Conservation (phyloP, 2,797 vertebrate genomes). For the Enteromius afrohamiltoni region DNA sequence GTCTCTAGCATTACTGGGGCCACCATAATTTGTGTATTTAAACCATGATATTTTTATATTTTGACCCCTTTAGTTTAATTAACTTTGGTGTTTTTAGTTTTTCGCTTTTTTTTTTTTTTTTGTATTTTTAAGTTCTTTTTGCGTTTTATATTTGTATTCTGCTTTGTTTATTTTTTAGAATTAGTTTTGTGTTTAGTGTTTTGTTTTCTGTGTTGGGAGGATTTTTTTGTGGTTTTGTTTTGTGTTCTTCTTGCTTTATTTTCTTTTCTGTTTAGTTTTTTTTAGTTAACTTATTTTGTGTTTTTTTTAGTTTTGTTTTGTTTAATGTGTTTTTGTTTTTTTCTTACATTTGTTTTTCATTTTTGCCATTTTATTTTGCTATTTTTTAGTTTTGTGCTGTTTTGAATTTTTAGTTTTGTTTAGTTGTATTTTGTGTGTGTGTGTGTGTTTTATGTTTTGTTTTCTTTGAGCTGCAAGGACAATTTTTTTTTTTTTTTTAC, state of each 20-base stretch:
- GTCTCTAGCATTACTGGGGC: slow-evolving; percentile 30
- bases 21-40: slow-evolving; percentile 1
- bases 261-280: too few relatives aligned
- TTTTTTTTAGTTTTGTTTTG: background rate
- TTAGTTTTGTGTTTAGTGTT: too few relatives aligned
- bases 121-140: background rate
- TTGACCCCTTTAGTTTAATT: background rate
- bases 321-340: too few relatives aligned
- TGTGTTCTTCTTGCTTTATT: too few relatives aligned
- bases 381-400: background rate
- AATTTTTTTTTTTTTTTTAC: too few relatives aligned
- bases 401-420: background rate
- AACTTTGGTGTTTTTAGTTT: background rate
- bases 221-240: too few relatives aligned
- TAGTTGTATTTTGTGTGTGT: background rate
- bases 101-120: background rate
- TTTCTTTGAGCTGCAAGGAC: background rate
- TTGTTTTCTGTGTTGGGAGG: too few relatives aligned
- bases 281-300: too few relatives aligned
- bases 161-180: background rate
- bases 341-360: background rate
- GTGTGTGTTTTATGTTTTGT: too few relatives aligned
- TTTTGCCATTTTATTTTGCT: background rate
- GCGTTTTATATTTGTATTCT: background rate
- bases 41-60: background rate